Base-by-base conservation (phyloP, 2,113 vertebrate species). In the Corydoras sp. region DNA sequence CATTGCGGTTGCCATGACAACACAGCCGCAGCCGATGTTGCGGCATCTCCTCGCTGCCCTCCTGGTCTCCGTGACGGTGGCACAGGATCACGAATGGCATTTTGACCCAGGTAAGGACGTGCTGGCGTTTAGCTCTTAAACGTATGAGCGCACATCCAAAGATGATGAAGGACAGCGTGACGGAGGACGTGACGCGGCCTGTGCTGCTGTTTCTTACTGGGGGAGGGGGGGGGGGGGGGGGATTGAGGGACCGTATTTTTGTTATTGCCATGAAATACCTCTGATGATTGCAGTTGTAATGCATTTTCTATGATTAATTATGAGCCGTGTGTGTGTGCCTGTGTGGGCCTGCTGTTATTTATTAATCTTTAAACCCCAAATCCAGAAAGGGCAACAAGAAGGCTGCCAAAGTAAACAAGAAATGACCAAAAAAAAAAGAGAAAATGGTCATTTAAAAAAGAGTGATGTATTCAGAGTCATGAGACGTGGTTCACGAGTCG, bases 21-120 rank as follows among this genome's bases (percentile, higher is more conserved):
- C 61, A 64, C 82, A 71, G 72, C 77, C 78, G 66, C 77, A 77
- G 78, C 67, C 58, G 62, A 72, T 83, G 75, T 80, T 85, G 67
- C 73, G 75, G 55, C 74, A 81, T 65, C 9, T 83, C n/a, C 63
- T 87, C 61, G 43, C 83, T 3, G 73, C 80, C 63, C 63, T 87
- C 59, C 65, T 78, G 62, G 77, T 58, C 4, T 75, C 81, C 76
- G 76, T 71, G 71, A 80, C 74, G 1, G 79, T 79, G 14, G 78
- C 84, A 9, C 80, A 84, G 69, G 84, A 89, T 18, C 76, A 87
- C 0, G 88, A 91, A 75, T 91, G 89, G 89, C 88, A 90, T 75
- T 90, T 91, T 76, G 85, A 90, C 76, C 76, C 90, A 77, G 86
- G 90, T 91, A 83, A 77, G 83, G 56, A 59, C n/a, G 43, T 15